A percentile compares a stretch with the other conserved stretches of the same genome.
phyloP scores from a whole-genome alignment of 2,888 invertebrate species.

The Meta bourneti region DNA sequence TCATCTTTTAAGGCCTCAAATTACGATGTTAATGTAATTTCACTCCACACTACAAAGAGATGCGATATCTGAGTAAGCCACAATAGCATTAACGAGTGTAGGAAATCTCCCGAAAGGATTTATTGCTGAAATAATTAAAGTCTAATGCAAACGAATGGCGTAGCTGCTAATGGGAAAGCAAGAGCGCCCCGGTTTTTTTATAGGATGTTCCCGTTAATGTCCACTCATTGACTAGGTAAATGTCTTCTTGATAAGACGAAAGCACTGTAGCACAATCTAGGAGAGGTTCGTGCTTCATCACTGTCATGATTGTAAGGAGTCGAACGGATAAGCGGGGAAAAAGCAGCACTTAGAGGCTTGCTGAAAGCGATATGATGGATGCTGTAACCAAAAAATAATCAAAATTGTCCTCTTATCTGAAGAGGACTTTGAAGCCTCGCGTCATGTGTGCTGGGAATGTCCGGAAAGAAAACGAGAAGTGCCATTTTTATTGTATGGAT shows the following conservation, averaged over 20 bases:
- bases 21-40: slow-evolving; percentile 22
- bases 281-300: slow-evolving; percentile 18
- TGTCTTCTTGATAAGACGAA: slow-evolving; percentile 13
- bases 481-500: slow-evolving; percentile 17
- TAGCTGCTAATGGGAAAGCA: slow-evolving; percentile 28
- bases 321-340: slow-evolving; percentile 6
- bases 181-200: slow-evolving; percentile 2
- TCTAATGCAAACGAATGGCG: slow-evolving; percentile 45
- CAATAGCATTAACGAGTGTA: slow-evolving; percentile 2
- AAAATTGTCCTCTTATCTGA: neutral
- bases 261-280: slow-evolving; percentile 1
- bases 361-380: slow-evolving; percentile 49
- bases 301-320: slow-evolving; percentile 11
- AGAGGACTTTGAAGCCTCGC: neutral
- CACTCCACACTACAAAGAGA: neutral
- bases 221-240: slow-evolving; percentile 48
- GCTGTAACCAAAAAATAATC: neutral
- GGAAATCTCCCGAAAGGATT: slow-evolving; percentile 3
- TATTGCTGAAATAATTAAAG: slow-evolving; percentile 48
- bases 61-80: neutral
- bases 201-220: slow-evolving; percentile 7
- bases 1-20: neutral
- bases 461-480: neutral
- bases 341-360: slow-evolving; percentile 7
- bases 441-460: neutral